Evolutionary conservation across 2,797 vertebrate genomes (phyloP).

Genomic region (Eidolon dupreanum): DNA sequence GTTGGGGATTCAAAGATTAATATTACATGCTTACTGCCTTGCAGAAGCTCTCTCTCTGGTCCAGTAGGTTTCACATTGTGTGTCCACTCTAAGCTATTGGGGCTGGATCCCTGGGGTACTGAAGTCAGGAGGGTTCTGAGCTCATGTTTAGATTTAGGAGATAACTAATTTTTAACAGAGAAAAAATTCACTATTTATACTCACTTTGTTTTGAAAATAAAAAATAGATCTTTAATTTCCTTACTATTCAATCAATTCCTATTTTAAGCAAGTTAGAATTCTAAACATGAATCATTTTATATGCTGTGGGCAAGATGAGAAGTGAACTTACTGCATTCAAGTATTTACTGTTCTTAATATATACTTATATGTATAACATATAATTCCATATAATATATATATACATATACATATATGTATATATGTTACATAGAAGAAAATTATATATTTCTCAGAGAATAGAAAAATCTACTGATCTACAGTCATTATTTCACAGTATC

Average conservation of each 20-base stretch:
- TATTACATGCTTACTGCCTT: too few species aligned
- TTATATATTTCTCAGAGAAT: neutral
- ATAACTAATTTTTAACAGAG: neutral
- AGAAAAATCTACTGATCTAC: neutral
- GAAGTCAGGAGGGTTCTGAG: too few species aligned
- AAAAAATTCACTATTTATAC: neutral
- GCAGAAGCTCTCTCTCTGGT: too few species aligned
- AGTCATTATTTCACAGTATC: neutral
- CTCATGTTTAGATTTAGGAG: too few species aligned
- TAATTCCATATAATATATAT: neutral
- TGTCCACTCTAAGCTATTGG: too few species aligned
- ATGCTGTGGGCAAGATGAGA: neutral
- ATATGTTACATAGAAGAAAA: neutral
- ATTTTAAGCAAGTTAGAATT: neutral
- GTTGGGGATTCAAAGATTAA: too few species aligned
- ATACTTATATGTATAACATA: neutral
- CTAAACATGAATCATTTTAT: neutral
- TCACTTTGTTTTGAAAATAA: neutral
- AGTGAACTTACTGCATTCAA: neutral
- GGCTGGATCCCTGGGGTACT: too few species aligned
- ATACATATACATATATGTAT: neutral
- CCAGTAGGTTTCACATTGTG: too few species aligned
- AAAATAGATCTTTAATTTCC: neutral
- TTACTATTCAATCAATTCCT: neutral
- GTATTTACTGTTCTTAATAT: neutral